Percentiles rank a stretch among this genome's conserved stretches.
phyloP scores from a whole-genome alignment of 2,888 invertebrate genomes.

The Monochamus alternatus region DNA sequence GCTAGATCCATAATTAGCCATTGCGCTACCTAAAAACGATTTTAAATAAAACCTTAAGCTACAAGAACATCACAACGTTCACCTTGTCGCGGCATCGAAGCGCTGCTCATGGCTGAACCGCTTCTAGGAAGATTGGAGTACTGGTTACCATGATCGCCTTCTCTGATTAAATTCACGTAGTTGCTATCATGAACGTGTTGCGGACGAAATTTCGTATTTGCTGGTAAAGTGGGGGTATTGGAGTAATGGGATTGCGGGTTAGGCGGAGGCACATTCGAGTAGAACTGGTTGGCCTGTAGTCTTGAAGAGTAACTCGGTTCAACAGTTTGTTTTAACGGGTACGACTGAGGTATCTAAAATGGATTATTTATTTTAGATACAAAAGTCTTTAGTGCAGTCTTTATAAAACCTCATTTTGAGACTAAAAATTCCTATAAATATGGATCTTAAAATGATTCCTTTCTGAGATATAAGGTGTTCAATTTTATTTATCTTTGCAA shows the following conservation, averaged over 20 bases:
- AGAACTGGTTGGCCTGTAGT: conserved; percentile 72
- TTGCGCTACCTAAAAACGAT: conserved; percentile 9
- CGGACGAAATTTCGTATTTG: conserved; percentile 49
- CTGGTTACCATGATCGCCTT: conserved; percentile 48
- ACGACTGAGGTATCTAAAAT: conserved; percentile 84
- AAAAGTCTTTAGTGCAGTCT: too few species aligned
- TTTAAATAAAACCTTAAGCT: not conserved
- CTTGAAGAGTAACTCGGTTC: conserved; percentile 85
- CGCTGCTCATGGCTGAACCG: conserved; percentile 54
- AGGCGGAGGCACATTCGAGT: conserved; percentile 68
- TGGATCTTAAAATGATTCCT: too few species aligned
- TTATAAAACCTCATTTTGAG: too few species aligned
- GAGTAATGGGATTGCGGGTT: conserved; percentile 66
- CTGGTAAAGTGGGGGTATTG: conserved; percentile 60
- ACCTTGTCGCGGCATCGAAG: conserved; percentile 54
- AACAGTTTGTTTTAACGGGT: conserved; percentile 78
- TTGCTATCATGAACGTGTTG: conserved; percentile 55
- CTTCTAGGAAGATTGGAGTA: conserved; percentile 57
- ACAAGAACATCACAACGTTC: not conserved
- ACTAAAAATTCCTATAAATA: too few species aligned
- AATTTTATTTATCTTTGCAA: too few species aligned
- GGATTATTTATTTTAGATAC: not conserved
- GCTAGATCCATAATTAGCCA: conserved; percentile 43
- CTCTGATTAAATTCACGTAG: conserved; percentile 60
- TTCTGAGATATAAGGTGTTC: too few species aligned